Evolutionary conservation across 92 coral and sea anemone species (phyloP).

Genomic region (Porites divaricata): DNA sequence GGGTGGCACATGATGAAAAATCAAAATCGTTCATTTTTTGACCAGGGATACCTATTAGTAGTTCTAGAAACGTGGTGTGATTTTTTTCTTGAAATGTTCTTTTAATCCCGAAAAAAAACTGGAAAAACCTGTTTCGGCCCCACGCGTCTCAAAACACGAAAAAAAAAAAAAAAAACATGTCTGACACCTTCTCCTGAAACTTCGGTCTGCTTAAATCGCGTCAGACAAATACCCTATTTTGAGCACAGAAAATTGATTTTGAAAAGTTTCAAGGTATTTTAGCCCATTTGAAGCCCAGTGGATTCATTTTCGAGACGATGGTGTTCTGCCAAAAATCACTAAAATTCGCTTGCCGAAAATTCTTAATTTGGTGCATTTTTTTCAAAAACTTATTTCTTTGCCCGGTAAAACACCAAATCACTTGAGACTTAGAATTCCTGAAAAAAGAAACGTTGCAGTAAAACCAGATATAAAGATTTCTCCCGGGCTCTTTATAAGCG

Average conservation of each 20-base stretch:
- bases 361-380: neutral
- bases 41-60: neutral
- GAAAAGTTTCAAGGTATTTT: conserved; percentile 7
- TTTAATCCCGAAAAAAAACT: too few species aligned
- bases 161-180: neutral
- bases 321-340: neutral
- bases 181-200: neutral
- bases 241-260: neutral
- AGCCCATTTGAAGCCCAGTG: neutral
- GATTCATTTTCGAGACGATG: neutral
- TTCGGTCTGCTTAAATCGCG: neutral
- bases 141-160: neutral
- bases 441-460: neutral
- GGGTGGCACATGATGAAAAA: neutral
- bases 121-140: neutral
- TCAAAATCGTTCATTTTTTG: neutral
- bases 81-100: neutral
- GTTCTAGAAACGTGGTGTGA: neutral
- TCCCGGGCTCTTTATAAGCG: neutral
- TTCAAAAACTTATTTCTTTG: neutral
- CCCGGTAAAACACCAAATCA: conserved; percentile 7
- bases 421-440: neutral
- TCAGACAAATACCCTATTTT: neutral
- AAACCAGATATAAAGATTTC: neutral
- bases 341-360: conserved; percentile 2